These are phyloP conservation scores for Corythaeola cristata DNA, from an alignment of 2,113 vertebrate species.

Conservation along the genomic window DNA sequence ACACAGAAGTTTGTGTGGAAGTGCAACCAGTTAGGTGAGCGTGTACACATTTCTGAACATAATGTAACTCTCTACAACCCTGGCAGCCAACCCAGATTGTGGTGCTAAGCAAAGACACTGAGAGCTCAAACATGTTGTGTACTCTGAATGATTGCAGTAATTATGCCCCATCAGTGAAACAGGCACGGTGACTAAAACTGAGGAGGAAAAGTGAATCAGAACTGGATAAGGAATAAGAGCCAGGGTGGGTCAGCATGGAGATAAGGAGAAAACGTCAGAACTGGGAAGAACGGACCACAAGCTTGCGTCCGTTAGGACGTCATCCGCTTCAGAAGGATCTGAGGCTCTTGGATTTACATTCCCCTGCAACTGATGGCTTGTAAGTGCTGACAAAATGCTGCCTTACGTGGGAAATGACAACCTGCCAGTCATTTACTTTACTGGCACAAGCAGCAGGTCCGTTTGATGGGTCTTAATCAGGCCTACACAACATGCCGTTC, in stretches of 20 bases:
- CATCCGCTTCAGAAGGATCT: not conserved
- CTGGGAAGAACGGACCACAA: not conserved
- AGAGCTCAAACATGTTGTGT: not conserved
- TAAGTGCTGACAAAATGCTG: not conserved
- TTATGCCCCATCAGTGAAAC: not conserved
- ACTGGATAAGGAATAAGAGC: not conserved
- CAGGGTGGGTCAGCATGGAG: not conserved
- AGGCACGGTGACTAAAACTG: not conserved
- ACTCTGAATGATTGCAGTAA: not conserved
- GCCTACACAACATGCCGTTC: not conserved
- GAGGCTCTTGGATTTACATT: not conserved
- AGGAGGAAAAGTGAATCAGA: conserved; percentile 13
- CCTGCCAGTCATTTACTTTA: not conserved
- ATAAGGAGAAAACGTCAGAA: not conserved
- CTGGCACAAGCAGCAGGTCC: not conserved
- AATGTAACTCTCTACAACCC: not conserved
- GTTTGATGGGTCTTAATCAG: not conserved
- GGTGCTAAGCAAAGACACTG: not conserved
- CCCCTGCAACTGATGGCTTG: not conserved
- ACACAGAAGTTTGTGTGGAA: not conserved
- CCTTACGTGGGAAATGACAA: not conserved
- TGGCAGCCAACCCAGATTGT: not conserved
- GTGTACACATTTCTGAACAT: not conserved
- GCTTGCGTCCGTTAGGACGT: not conserved
- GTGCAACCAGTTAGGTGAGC: not conserved